Base-by-base conservation (phyloP, 2,113 vertebrate species). In the Planiliza haematocheilus region DNA sequence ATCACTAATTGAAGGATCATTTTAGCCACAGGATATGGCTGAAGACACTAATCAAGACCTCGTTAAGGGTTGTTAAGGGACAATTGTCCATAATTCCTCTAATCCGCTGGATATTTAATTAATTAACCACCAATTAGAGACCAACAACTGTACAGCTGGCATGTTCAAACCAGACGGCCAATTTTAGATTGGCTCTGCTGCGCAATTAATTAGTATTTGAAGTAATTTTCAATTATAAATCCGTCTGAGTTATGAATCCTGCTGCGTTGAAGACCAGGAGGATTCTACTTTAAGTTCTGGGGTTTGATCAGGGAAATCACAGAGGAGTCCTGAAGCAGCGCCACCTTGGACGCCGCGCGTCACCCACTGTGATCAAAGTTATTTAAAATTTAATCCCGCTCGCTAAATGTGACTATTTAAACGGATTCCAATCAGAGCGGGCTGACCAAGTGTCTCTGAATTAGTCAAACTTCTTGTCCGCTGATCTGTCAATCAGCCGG, bases 81-180 rank as follows among this genome's bases (percentile, higher is more conserved):
- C 88, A 91, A 91, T 92, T 85, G 82, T 45, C 74, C 81, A 77
- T 88, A 90, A 92, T 92, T 90, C 81, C 81, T 67, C 74, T 91
- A 92, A 92, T 88, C 82, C 52, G 38, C 75, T 74, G 69, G 82
- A 37, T 86, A 81, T 88, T 89, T 89, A 77, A 90, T 89, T 89
- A 90, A 89, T 89, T 86, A 91, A 76, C 76, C 57, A 68, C 66
- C 81, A 90, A 92, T 91, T 91, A 89, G 46, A 79, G 79, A 68
- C 45, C 67, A 57, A 36, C 65, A 61, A 73, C 71, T 74, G 56
- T 75, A 68, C 62, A 69, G 66, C 59, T 62, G 77, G 65, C 67
- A 70, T 38, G 13, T 79, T 85, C 51, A 57, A 73, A 49, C 61
- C 52, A 90, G 70, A 74, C 85, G 50, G 68, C 10, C 67, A 16